Conservation (phyloP, 2,797 vertebrate species). For the Ciconia nigra region DNA sequence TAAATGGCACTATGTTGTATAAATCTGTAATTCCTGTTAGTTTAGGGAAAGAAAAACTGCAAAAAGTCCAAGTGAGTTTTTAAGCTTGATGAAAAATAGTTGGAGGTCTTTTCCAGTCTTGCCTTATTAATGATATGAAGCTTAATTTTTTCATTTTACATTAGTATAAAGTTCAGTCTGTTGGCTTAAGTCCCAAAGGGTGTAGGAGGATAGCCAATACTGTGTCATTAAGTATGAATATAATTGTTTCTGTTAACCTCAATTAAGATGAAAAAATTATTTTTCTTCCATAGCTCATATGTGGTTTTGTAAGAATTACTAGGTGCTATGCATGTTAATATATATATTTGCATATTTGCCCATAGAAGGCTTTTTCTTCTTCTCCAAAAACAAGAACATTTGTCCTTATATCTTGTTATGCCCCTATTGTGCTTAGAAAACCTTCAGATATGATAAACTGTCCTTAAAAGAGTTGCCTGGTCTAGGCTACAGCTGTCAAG, state of each 20-base stretch:
- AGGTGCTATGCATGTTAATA: not conserved
- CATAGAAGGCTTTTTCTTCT: not conserved
- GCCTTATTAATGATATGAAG: not conserved
- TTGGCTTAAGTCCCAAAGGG: not conserved
- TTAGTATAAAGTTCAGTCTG: not conserved
- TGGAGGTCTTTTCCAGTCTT: not conserved
- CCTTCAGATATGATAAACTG: not conserved
- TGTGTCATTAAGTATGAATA: not conserved
- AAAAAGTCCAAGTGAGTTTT: not conserved
- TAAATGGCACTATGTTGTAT: not conserved
- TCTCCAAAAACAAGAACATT: not conserved
- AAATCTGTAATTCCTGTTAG: not conserved
- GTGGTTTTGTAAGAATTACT: not conserved
- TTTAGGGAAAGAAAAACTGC: not conserved
- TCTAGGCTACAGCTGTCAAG: slow-evolving; percentile 37
- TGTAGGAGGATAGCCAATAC: not conserved
- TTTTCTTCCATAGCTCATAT: not conserved
- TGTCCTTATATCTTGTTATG: not conserved
- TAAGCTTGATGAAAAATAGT: not conserved
- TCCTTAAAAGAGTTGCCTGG: not conserved
- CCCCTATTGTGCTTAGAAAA: not conserved
- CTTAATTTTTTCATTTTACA: not conserved
- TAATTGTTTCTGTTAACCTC: not conserved
- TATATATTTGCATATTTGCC: not conserved
- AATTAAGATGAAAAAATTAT: not conserved